Conservation (phyloP, 2,797 vertebrate genomes). For the Lacerta bilineata region DNA sequence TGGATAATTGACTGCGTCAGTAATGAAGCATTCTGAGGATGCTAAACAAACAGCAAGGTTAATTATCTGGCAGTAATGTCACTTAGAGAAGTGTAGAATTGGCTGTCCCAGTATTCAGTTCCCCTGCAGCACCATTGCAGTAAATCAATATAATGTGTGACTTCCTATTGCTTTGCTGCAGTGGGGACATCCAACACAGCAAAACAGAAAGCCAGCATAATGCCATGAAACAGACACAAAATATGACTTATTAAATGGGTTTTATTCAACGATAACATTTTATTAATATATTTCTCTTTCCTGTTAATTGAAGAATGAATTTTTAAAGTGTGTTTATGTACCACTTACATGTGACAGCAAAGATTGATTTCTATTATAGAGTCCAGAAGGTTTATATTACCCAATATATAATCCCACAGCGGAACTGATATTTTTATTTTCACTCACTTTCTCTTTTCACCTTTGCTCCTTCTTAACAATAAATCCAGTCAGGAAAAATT, state of each 20-base stretch:
- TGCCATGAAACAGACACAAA: slow-evolving; percentile 38
- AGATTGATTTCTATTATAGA: slow-evolving; percentile 51
- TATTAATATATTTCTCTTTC: slow-evolving; percentile 28
- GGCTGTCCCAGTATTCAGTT: slow-evolving; percentile 73
- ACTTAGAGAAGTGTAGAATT: slow-evolving; percentile 65
- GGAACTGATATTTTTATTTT: slow-evolving; percentile 45
- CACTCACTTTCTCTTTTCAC: slow-evolving; percentile 50
- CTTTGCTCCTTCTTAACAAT: slow-evolving; percentile 36
- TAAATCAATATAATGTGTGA: slow-evolving; percentile 75
- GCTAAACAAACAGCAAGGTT: slow-evolving; percentile 84
- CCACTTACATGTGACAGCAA: slow-evolving; percentile 40
- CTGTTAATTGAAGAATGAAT: slow-evolving; percentile 60
- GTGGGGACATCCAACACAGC: slow-evolving; percentile 21
- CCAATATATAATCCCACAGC: slow-evolving; percentile 9
- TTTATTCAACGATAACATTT: slow-evolving; percentile 37
- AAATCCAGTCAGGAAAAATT: slow-evolving; percentile 45
- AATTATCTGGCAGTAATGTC: slow-evolving; percentile 81
- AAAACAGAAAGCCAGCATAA: slow-evolving; percentile 64
- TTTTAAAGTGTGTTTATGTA: slow-evolving; percentile 40
- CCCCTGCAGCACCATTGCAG: slow-evolving; percentile 61
- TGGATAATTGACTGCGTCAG: slow-evolving; percentile 81
- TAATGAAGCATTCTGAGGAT: slow-evolving; percentile 80
- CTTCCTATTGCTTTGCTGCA: slow-evolving; percentile 49
- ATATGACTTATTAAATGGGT: slow-evolving; percentile 14
- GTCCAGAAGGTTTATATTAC: slow-evolving; percentile 52